These are phyloP conservation scores for Coilia nasus DNA, from an alignment of 2,797 vertebrate species.

Conservation along the genomic window DNA sequence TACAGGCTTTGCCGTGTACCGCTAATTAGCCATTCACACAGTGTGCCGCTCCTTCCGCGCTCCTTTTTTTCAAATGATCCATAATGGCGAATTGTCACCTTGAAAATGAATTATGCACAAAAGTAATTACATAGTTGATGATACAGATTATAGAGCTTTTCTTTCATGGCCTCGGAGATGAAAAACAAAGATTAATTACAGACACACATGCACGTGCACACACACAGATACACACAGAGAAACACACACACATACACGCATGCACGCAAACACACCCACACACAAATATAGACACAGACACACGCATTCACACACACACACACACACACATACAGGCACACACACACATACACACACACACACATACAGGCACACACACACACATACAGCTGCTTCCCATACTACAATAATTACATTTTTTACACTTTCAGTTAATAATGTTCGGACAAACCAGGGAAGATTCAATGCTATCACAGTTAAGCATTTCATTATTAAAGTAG, in stretches of 20 bases:
- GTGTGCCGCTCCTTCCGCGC: not conserved
- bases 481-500: not conserved
- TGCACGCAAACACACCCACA: not conserved
- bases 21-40: conserved; percentile 35
- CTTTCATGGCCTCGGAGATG: conserved; percentile 36
- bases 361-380: no score
- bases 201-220: not conserved
- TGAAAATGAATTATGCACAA: conserved; percentile 45
- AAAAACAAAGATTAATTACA: not conserved
- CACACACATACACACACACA: no score
- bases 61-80: conserved; percentile 42
- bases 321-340: not conserved
- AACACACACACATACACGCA: not conserved
- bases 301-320: not conserved
- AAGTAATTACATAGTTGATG: conserved; percentile 47
- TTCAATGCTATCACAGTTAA: not conserved
- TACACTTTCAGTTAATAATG: not conserved
- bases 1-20: conserved; percentile 21
- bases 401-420: not conserved
- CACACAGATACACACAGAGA: not conserved
- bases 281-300: not conserved
- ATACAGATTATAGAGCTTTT: conserved; percentile 41
- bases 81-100: conserved; percentile 46
- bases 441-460: not conserved
- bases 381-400: no score